phyloP scores from a whole-genome alignment of 2,888 invertebrate genomes.

The Lithophane ornitopus region DNA sequence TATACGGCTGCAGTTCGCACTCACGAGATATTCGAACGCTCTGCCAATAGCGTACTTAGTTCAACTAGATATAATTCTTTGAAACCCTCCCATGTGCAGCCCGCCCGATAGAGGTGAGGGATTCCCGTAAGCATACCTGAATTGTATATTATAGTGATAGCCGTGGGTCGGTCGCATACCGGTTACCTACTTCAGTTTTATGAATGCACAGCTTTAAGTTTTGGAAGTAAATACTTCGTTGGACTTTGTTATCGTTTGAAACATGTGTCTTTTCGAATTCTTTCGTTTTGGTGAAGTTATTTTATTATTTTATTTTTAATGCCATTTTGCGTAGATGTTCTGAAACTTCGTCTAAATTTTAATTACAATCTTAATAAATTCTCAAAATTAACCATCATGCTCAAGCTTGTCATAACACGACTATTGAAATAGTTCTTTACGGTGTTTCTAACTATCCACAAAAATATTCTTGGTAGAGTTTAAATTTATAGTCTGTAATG shows the following conservation, averaged over 20 bases:
- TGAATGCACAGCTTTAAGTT: constrained; percentile 31
- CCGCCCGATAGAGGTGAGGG: constrained; percentile 57
- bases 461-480: constrained; percentile 26
- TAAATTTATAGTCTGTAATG: constrained; percentile 32
- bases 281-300: background rate
- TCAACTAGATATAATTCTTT: constrained; percentile 71
- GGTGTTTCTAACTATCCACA: constrained; percentile 32
- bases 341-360: constrained; percentile 20
- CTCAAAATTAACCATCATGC: constrained; percentile 35
- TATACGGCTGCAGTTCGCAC: constrained; percentile 77
- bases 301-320: constrained; percentile 2
- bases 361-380: constrained; percentile 42
- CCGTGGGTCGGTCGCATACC: constrained; percentile 5
- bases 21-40: constrained; percentile 73
- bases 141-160: constrained; percentile 48
- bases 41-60: constrained; percentile 73
- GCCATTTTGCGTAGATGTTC: constrained; percentile 1
- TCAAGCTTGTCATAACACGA: constrained; percentile 49
- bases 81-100: constrained; percentile 66
- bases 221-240: constrained; percentile 37
- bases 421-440: constrained; percentile 49
- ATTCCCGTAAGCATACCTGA: constrained; percentile 58
- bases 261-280: constrained; percentile 4
- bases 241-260: constrained; percentile 22
- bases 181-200: constrained; percentile 25